Conservation (phyloP, 2,888 invertebrate genomes). For the Coelinius sp. region DNA sequence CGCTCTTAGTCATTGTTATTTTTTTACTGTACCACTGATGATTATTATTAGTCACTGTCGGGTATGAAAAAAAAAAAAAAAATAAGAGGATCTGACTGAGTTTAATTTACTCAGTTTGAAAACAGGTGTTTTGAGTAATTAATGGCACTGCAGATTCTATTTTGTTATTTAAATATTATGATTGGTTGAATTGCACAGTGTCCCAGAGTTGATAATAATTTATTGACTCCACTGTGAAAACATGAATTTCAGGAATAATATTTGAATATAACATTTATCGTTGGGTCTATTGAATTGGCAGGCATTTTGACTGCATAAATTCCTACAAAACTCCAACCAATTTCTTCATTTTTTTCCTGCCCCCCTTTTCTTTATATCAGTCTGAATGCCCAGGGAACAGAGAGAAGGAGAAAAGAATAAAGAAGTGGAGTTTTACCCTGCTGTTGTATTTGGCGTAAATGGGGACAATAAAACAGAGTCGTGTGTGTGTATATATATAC, state of each 20-base stretch:
- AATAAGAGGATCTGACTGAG: background rate
- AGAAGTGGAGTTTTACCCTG: background rate
- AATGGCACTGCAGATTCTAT: background rate
- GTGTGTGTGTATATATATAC: constrained; percentile 18
- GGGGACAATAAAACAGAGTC: constrained; percentile 13
- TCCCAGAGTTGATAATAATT: background rate
- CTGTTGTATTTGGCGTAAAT: constrained; percentile 21
- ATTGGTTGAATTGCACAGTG: background rate
- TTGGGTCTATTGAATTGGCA: background rate
- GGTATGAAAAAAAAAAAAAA: too few relatives aligned
- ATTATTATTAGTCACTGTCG: background rate
- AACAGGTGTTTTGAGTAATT: constrained; percentile 21
- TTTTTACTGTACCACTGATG: background rate
- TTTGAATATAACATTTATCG: background rate
- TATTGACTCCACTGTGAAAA: background rate
- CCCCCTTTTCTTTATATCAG: background rate
- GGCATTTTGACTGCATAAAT: constrained; percentile 2
- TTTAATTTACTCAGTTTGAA: constrained; percentile 8
- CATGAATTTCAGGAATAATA: background rate
- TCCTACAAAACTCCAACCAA: constrained; percentile 14
- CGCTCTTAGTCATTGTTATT: constrained; percentile 8
- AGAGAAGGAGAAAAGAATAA: background rate
- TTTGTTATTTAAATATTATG: background rate
- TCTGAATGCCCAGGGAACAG: constrained; percentile 1
- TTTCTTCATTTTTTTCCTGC: constrained; percentile 8